These are phyloP conservation scores for Eucera pruinosa DNA, from an alignment of 2,888 invertebrate genomes.

Conservation along the genomic window DNA sequence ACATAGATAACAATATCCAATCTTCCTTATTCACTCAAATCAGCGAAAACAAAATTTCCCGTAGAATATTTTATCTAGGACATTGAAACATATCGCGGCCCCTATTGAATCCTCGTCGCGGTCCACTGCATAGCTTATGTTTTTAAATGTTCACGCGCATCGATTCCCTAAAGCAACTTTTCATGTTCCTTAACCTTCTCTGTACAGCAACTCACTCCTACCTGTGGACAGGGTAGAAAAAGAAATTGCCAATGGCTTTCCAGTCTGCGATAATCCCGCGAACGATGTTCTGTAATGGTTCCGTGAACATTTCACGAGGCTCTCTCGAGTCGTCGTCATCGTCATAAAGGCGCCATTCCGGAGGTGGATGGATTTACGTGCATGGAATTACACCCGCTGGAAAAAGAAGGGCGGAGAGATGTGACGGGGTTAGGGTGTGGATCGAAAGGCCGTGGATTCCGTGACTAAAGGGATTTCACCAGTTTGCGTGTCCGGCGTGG, in stretches of 20 bases:
- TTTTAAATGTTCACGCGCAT: conserved; percentile 11
- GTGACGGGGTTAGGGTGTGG: conserved; percentile 2
- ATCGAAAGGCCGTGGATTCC: conserved; percentile 62
- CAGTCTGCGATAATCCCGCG: conserved; percentile 18
- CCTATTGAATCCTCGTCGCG: not conserved
- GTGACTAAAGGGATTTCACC: conserved; percentile 67
- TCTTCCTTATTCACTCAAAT: not conserved
- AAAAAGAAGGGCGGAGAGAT: conserved; percentile 22
- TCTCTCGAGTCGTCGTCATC: conserved; percentile 18
- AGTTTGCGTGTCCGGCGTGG: conserved; percentile 58
- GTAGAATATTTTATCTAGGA: not conserved
- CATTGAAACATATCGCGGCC: not conserved
- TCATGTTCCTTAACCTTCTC: not conserved
- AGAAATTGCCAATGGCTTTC: conserved; percentile 32
- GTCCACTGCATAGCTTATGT: not conserved
- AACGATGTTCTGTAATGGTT: conserved; percentile 44
- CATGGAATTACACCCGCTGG: conserved; percentile 61
- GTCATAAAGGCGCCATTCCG: conserved; percentile 59
- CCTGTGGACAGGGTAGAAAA: not conserved
- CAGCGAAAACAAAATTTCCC: not conserved
- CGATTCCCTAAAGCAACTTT: conserved; percentile 6
- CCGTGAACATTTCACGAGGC: conserved; percentile 35
- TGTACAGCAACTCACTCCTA: too few species aligned
- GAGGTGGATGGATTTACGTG: conserved; percentile 66
- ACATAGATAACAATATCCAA: not conserved